These are phyloP conservation scores for Camptogramma bilineatum DNA, from an alignment of 2,888 invertebrate genomes.

Conservation along the genomic window DNA sequence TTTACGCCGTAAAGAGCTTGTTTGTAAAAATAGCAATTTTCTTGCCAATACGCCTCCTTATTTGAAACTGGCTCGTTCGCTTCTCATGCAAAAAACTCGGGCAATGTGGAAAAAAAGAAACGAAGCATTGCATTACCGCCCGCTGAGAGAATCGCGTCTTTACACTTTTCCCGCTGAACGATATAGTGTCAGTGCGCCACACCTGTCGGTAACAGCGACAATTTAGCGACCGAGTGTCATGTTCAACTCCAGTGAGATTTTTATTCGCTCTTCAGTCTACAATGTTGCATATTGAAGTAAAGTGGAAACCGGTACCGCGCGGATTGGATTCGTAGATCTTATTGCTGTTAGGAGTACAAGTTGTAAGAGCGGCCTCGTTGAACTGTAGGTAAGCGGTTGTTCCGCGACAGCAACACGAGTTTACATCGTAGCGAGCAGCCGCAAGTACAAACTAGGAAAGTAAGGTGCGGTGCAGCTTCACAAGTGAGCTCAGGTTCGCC, in stretches of 20 bases:
- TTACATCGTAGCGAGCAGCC: conserved; percentile 56
- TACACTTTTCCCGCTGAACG: conserved; percentile 51
- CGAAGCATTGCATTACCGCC: conserved; percentile 59
- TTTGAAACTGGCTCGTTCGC: conserved; percentile 61
- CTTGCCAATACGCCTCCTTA: conserved; percentile 65
- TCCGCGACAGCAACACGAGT: conserved; percentile 57
- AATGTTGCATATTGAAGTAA: conserved; percentile 34
- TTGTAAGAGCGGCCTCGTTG: conserved; percentile 41
- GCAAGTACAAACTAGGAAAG: conserved; percentile 51
- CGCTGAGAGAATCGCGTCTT: conserved; percentile 61
- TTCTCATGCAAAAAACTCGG: conserved; percentile 63
- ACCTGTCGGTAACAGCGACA: conserved; percentile 48
- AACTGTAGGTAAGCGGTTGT: conserved; percentile 51
- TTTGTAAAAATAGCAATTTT: conserved; percentile 76
- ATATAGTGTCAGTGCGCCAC: conserved; percentile 47
- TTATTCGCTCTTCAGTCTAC: conserved; percentile 29
- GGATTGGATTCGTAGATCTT: conserved; percentile 40
- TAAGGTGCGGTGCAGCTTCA: conserved; percentile 58
- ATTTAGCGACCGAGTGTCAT: conserved; percentile 43
- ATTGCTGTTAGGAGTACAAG: conserved; percentile 43
- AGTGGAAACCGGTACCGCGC: conserved; percentile 33
- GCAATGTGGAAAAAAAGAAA: conserved; percentile 59
- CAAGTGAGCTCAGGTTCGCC: conserved; percentile 61
- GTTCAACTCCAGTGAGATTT: conserved; percentile 32
- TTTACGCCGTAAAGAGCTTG: conserved; percentile 67